Evolutionary conservation across 2,888 invertebrate species (phyloP).

Genomic region (Homarus gammarus): DNA sequence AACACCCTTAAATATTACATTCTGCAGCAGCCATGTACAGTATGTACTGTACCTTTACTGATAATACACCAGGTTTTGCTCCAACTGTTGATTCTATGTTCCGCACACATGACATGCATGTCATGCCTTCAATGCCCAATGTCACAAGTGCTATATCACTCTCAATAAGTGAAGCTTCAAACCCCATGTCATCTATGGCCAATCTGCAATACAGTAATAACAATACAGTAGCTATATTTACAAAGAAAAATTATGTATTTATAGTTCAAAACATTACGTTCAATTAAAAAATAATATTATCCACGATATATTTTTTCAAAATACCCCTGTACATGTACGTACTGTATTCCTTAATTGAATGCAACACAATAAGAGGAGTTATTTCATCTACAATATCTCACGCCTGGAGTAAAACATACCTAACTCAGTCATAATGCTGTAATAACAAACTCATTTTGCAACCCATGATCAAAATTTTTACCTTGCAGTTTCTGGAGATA

Average conservation of each 20-base stretch:
- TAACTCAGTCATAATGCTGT: too few species aligned
- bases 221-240: not conserved
- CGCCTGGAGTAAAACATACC: too few species aligned
- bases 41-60: constrained; percentile 56
- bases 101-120: constrained; percentile 86
- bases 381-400: too few species aligned
- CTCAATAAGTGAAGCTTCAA: constrained; percentile 36
- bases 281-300: too few species aligned
- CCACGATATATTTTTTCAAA: too few species aligned
- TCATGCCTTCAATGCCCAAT: constrained; percentile 79
- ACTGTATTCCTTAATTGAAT: too few species aligned
- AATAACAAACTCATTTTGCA: too few species aligned
- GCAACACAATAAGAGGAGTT: too few species aligned
- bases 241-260: not conserved
- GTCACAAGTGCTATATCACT: constrained; percentile 43
- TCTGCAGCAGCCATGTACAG: too few species aligned
- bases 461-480: constrained; percentile 19
- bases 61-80: constrained; percentile 82
- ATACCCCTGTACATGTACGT: too few species aligned
- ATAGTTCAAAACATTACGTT: not conserved
- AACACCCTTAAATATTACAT: too few species aligned
- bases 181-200: constrained; percentile 63
- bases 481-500: constrained; percentile 46
- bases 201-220: constrained; percentile 24
- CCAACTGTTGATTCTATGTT: constrained; percentile 88